phyloP scores from a whole-genome alignment of 2,113 vertebrate genomes.

The Halcyon senegalensis region DNA sequence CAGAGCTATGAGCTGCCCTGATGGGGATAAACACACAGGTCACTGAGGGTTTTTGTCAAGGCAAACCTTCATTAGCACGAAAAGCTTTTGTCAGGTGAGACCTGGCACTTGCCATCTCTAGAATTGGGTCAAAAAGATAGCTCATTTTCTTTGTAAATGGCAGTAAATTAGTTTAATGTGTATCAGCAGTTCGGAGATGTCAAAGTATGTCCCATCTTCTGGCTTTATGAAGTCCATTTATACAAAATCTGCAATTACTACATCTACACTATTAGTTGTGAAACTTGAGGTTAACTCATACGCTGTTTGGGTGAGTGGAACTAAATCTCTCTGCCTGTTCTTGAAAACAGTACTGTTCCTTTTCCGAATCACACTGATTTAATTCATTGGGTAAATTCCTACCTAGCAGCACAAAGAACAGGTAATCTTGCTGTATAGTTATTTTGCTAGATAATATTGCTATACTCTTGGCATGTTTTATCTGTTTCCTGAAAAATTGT shows the following conservation, averaged over 20 bases:
- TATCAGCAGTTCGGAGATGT: neutral
- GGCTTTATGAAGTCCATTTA: neutral
- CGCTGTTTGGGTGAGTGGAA: neutral
- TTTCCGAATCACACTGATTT: neutral
- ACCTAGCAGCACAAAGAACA: neutral
- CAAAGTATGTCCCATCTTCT: neutral
- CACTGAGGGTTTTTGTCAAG: neutral
- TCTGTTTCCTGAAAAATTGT: neutral
- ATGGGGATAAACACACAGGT: neutral
- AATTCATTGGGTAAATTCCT: neutral
- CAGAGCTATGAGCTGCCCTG: neutral
- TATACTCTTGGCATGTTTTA: neutral
- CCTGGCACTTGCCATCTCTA: neutral
- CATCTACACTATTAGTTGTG: neutral
- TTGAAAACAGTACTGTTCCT: neutral
- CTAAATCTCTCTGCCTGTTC: neutral
- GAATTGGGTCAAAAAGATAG: neutral
- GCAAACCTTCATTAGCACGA: neutral
- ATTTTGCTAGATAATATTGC: neutral
- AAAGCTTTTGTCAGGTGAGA: slow-evolving; percentile 19
- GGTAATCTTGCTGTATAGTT: neutral
- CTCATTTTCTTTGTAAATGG: neutral
- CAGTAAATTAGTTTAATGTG: neutral
- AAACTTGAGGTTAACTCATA: neutral
- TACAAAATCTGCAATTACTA: neutral